These are phyloP conservation scores for Elephantulus edwardii DNA, from an alignment of 2,113 vertebrate genomes.

Conservation along the genomic window DNA sequence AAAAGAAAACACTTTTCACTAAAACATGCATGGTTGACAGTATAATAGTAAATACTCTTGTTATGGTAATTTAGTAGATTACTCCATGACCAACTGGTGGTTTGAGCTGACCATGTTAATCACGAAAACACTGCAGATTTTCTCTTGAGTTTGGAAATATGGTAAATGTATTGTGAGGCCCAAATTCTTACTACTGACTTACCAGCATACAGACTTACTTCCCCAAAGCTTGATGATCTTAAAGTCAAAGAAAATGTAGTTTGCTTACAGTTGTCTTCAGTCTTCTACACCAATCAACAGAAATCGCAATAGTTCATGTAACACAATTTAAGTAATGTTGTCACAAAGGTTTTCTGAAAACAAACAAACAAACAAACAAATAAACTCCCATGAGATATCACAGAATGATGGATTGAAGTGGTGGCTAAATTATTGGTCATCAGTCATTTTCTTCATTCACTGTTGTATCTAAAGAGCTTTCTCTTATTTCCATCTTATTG, in stretches of 20 bases:
- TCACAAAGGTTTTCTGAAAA: neutral
- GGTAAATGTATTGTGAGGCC: neutral
- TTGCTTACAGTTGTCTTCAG: slow-evolving; percentile 30
- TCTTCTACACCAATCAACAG: slow-evolving; percentile 14
- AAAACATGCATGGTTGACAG: slow-evolving; percentile 57
- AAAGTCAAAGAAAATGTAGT: slow-evolving; percentile 9
- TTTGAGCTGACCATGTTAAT: slow-evolving; percentile 53
- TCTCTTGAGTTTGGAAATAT: slow-evolving; percentile 45
- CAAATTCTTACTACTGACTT: slow-evolving; percentile 28
- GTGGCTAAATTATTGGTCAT: neutral
- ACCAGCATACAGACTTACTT: slow-evolving; percentile 23
- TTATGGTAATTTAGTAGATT: slow-evolving; percentile 56
- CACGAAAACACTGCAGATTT: slow-evolving; percentile 22
- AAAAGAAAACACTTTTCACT: slow-evolving; percentile 62
- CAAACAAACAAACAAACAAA: no score
- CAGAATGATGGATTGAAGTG: neutral
- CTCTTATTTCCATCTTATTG: neutral
- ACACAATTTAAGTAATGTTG: neutral
- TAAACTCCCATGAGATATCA: neutral
- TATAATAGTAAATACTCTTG: slow-evolving; percentile 51
- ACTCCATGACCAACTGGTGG: slow-evolving; percentile 59
- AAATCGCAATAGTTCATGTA: slow-evolving; percentile 6
- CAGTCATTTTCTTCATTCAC: neutral
- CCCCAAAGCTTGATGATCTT: slow-evolving; percentile 21
- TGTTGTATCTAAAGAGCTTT: neutral